Evolutionary conservation across 1,140 invertebrate genomes (phyloP).

Genomic region (Calliphora vicina): DNA sequence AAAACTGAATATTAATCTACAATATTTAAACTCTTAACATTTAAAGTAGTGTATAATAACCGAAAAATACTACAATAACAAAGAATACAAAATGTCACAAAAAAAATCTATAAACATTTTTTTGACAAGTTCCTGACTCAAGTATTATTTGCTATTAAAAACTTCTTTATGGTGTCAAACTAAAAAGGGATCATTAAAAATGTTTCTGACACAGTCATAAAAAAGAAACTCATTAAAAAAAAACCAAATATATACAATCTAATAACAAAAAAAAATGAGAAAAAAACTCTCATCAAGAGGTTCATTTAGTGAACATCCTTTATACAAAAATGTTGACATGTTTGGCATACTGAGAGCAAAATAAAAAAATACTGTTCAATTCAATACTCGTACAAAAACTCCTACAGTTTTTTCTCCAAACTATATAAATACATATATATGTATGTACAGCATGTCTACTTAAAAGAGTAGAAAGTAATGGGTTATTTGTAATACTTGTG

Average conservation of each 20-base stretch:
- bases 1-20: too few species aligned
- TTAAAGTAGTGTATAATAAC: too few species aligned
- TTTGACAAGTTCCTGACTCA: background rate
- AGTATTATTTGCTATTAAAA: background rate
- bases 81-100: background rate
- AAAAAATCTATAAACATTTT: background rate
- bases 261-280: background rate
- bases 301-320: background rate
- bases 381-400: background rate
- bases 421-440: too few species aligned
- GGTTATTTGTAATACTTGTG: background rate
- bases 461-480: background rate
- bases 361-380: background rate
- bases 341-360: background rate
- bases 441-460: background rate
- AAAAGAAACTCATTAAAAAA: conserved; percentile 5
- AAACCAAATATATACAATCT: background rate
- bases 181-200: background rate
- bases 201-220: conserved; percentile 7
- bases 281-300: background rate
- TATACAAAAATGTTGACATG: background rate
- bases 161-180: background rate
- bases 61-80: background rate
- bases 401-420: too few species aligned
- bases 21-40: too few species aligned